A percentile compares a stretch with the other conserved stretches of the same genome.
Evolutionary conservation across 2,113 vertebrate species (phyloP).

Genomic region (Vombatus ursinus): DNA sequence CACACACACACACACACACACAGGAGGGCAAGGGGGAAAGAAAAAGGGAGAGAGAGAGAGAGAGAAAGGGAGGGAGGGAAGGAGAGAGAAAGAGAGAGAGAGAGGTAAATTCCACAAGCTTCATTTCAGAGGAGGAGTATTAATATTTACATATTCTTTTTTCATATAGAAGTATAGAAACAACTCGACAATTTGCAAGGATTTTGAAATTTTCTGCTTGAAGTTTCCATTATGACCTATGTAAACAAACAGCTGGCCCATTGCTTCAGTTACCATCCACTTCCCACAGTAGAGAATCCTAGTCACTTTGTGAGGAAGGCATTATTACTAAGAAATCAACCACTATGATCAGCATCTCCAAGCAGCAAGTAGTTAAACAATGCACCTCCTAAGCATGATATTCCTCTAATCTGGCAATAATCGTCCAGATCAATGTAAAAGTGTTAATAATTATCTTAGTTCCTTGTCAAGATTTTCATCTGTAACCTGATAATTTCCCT

Average conservation of each 20-base stretch:
- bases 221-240: not conserved
- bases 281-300: not conserved
- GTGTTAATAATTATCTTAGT: not conserved
- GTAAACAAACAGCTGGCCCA: not conserved
- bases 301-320: not conserved
- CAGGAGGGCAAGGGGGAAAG: too few species aligned
- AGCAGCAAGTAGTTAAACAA: constrained; percentile 10
- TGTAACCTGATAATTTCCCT: not conserved
- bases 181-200: not conserved
- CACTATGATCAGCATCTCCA: not conserved
- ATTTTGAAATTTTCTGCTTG: not conserved
- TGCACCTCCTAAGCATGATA: not conserved
- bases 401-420: not conserved
- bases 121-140: not conserved
- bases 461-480: constrained; percentile 6
- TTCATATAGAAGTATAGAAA: not conserved
- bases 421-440: constrained; percentile 3
- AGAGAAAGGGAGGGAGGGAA: too few species aligned
- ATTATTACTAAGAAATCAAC: not conserved
- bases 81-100: too few species aligned
- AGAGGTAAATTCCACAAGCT: not conserved
- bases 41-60: too few species aligned
- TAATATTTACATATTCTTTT: not conserved
- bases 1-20: too few species aligned
- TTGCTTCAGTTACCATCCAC: not conserved